Evolutionary conservation across 2,888 invertebrate genomes (phyloP).

Genomic region (Agonopterix alstromeriana): DNA sequence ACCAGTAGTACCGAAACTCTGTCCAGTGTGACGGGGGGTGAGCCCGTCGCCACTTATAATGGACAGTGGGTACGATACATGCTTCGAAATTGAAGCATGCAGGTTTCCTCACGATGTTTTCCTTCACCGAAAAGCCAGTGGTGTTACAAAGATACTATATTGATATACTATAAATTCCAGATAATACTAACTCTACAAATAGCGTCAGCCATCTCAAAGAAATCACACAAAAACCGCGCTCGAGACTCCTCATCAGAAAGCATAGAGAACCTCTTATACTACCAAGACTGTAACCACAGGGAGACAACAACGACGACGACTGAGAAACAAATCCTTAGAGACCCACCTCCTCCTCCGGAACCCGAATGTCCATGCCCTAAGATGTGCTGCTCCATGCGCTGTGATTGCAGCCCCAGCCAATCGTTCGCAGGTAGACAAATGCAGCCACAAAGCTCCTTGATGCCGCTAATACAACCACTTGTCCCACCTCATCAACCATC

Average conservation of each 20-base stretch:
- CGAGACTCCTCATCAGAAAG: slow-evolving; percentile 49
- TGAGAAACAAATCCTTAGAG: background rate
- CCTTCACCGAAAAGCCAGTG: no score
- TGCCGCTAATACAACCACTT: slow-evolving; percentile 1
- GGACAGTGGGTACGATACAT: no score
- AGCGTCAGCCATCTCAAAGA: slow-evolving; percentile 19
- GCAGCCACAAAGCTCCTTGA: slow-evolving; percentile 7
- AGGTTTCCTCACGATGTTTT: no score
- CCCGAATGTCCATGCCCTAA: slow-evolving; percentile 40
- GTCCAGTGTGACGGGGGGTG: no score
- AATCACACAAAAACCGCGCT: background rate
- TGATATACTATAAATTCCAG: slow-evolving; percentile 37
- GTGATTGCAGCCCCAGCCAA: slow-evolving; percentile 28
- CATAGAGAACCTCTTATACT: slow-evolving; percentile 60
- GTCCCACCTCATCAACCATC: slow-evolving; percentile 7
- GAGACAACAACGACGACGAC: slow-evolving; percentile 8
- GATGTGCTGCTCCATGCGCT: slow-evolving; percentile 59
- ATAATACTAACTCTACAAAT: slow-evolving; percentile 35
- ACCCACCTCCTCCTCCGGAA: slow-evolving; percentile 3
- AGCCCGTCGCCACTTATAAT: no score
- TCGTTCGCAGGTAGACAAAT: slow-evolving; percentile 19
- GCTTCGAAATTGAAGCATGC: no score
- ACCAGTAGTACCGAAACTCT: no score
- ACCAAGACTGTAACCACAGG: slow-evolving; percentile 50
- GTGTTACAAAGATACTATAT: background rate